Evolutionary conservation across 1,140 invertebrate genomes (phyloP), one percentile per base, ranked within the genome.

Genomic region (Dendroctonus valens): DNA sequence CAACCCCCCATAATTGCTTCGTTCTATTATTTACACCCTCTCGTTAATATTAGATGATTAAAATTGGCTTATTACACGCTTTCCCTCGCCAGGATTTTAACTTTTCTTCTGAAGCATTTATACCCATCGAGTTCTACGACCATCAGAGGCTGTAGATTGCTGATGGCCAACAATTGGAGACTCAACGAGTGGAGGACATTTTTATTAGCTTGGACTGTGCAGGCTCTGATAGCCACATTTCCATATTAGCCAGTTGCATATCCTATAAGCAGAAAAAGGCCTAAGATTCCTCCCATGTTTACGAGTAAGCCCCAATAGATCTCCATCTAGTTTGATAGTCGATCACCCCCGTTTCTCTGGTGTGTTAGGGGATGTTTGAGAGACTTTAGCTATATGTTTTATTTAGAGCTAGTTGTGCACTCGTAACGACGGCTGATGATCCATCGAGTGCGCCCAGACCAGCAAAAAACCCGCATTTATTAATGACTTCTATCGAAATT

Each of bases 51-150:
- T 67, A 41, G 40, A 67, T 54, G 65, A 67, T 67, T 67, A 67
- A 67, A 67, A 67, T 67, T 67, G 65, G 65, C 65, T 67, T 67
- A 67, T 67, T 67, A 67, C 58, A 67, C 65, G 65, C 44, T 54
- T 54, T 60, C 65, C 63, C 63, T 58, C 48, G 55, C 55, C 44
- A 59, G 41, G 55, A 65, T 65, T 65, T 59, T 65, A 65, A 58
- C 55, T 65, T 60, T 65, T 65, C 63, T 65, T 65, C 40, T 58
- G 26, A 65, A 58, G 54, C 54, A 65, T 65, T 65, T 65, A 65
- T 65, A 40, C 3, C 41, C 8, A 9, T 26, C 26, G 26, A 26
- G 26, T 2, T 26, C 26, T 26, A 26, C 12, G 48, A 50, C 52
- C 40, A 39, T 39, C 52, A 7, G n/a, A 7, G 15, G 26, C 52